phyloP scores from a whole-genome alignment of 2,888 invertebrate genomes.

The Dolomedes plantarius region DNA sequence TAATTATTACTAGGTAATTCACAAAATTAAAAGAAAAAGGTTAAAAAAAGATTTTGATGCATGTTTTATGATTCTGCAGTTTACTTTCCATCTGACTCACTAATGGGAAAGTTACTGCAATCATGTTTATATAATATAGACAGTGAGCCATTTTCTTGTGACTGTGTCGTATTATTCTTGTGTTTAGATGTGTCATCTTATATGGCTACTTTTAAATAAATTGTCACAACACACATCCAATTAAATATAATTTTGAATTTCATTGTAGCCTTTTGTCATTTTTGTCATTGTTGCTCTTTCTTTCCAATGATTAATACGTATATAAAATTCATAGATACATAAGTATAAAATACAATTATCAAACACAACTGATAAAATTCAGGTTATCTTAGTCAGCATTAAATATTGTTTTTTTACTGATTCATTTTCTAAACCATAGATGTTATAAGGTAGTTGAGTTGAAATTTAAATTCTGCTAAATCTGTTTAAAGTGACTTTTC shows the following conservation, averaged over 20 bases:
- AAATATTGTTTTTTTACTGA: too few relatives aligned
- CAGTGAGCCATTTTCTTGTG: slow-evolving; percentile 65
- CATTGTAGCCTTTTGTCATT: background rate
- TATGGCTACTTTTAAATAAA: slow-evolving; percentile 69
- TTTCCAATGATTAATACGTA: too few relatives aligned
- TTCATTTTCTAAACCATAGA: too few relatives aligned
- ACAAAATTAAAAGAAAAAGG: slow-evolving; percentile 37
- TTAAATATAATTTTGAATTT: slow-evolving; percentile 36
- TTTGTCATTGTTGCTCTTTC: background rate
- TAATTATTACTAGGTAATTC: slow-evolving; percentile 33
- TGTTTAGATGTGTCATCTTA: slow-evolving; percentile 67
- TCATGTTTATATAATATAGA: slow-evolving; percentile 60
- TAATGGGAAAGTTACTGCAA: slow-evolving; percentile 42
- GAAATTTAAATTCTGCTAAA: too few relatives aligned
- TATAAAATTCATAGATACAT: too few relatives aligned
- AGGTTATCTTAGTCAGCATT: too few relatives aligned
- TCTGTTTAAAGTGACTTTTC: too few relatives aligned
- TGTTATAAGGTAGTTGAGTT: too few relatives aligned
- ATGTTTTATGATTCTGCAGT: slow-evolving; percentile 62
- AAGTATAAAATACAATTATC: too few relatives aligned
- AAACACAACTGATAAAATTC: too few relatives aligned
- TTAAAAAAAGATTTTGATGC: slow-evolving; percentile 37
- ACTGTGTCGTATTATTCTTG: slow-evolving; percentile 54
- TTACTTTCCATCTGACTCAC: slow-evolving; percentile 28
- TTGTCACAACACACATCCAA: slow-evolving; percentile 57